Conservation (phyloP, 1,140 invertebrate genomes). For the Episyrphus balteatus region DNA sequence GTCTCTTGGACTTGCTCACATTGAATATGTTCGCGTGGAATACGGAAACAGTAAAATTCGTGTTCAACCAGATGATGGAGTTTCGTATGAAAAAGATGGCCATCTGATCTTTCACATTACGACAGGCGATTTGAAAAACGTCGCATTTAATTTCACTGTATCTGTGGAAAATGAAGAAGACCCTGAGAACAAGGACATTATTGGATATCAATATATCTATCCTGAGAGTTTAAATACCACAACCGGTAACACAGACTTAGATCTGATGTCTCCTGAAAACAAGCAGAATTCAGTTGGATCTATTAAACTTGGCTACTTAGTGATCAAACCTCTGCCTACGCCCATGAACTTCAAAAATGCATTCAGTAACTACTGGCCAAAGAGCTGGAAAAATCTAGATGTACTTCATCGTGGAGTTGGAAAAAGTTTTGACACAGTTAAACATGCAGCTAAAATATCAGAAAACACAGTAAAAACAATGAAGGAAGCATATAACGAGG, state of each 20-base stretch:
- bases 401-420: conserved; percentile 83
- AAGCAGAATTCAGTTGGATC: conserved; percentile 68
- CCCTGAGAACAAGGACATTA: conserved; percentile 57
- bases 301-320: conserved; percentile 42
- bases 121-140: conserved; percentile 54
- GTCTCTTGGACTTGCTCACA: too few relatives aligned
- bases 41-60: too few relatives aligned
- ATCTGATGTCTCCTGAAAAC: conserved; percentile 66
- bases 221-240: conserved; percentile 52
- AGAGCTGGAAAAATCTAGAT: conserved; percentile 66
- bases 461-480: conserved; percentile 23
- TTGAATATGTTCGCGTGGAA: too few relatives aligned
- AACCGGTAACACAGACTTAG: conserved; percentile 58
- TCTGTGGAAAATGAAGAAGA: conserved; percentile 38
- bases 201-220: conserved; percentile 73
- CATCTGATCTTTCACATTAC: conserved; percentile 67
- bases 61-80: too few relatives aligned
- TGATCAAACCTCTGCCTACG: neutral
- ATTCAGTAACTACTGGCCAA: conserved; percentile 72
- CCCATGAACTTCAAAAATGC: conserved; percentile 53
- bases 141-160: conserved; percentile 52
- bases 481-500: conserved; percentile 2
- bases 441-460: conserved; percentile 33
- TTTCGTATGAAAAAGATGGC: conserved; percentile 42
- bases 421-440: conserved; percentile 43